Evolutionary conservation across 2,888 invertebrate genomes (phyloP).

Genomic region (Heteromyza rotundicornis): DNA sequence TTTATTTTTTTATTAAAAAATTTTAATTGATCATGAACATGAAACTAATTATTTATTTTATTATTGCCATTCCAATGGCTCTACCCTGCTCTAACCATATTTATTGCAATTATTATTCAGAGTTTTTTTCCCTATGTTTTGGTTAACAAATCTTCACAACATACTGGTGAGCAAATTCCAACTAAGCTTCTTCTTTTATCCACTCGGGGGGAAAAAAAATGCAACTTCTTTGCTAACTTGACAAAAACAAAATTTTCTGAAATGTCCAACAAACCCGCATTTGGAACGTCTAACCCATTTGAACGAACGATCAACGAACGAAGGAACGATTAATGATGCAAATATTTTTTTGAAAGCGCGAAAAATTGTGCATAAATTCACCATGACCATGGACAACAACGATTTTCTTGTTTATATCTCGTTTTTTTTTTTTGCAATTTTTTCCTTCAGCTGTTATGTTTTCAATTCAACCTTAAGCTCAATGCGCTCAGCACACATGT

Average conservation of each 20-base stretch:
- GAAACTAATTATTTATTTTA: too few relatives aligned
- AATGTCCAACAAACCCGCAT: background rate
- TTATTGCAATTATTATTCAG: too few relatives aligned
- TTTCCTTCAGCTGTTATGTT: slow-evolving; percentile 33
- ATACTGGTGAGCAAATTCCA: too few relatives aligned
- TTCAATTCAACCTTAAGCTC: background rate
- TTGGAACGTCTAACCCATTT: slow-evolving; percentile 21
- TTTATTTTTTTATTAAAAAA: too few relatives aligned
- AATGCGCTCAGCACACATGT: background rate
- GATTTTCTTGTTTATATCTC: slow-evolving; percentile 26
- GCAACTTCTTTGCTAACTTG: too few relatives aligned
- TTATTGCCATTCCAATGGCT: too few relatives aligned
- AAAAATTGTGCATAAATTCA: slow-evolving; percentile 57
- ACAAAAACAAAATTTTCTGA: too few relatives aligned
- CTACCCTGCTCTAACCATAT: too few relatives aligned
- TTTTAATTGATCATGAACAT: too few relatives aligned
- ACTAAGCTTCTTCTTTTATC: too few relatives aligned
- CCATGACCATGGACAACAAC: slow-evolving; percentile 57
- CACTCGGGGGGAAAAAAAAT: too few relatives aligned
- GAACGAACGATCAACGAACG: background rate
- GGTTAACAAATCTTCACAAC: background rate
- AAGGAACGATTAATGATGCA: slow-evolving; percentile 51
- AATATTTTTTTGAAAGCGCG: slow-evolving; percentile 57
- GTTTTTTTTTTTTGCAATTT: slow-evolving; percentile 41
- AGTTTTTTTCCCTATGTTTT: too few relatives aligned